Base-by-base conservation (phyloP, 2,888 invertebrate genomes). In the Proisotoma minuta region DNA sequence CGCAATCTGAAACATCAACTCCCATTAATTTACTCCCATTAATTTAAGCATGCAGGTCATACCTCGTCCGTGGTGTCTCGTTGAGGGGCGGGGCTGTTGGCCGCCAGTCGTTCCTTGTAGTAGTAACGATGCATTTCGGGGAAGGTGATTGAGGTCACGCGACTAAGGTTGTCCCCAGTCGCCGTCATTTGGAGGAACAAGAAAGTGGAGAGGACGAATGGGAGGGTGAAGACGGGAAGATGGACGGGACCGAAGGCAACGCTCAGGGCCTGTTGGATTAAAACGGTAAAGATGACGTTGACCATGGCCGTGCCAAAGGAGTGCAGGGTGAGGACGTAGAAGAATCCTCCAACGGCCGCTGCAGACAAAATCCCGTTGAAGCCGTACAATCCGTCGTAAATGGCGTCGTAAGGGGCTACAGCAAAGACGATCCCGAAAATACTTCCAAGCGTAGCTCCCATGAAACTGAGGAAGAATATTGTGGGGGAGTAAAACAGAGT, bases 331-430 rank as follows among this genome's bases (percentile, higher is more conserved):
- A 79, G 67, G 0, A 78, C 77, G 57, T 78, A 71, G 59, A 78
- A 78, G 67, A 78, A 77, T 24, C 78, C 79, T 20, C 79, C 79
- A 18, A 80, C 69, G 47, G 77, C 75, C 8, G 76, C 77, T 0
- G 77, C 78, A 2, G 78, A 77, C 40, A 81, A 63, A 51, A 80
- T 66, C 26, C 77, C 77, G 61, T 80, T 80, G 70, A 77, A 79
- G 5, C 80, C 80, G 79, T 79, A 80, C 1, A 78, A 57, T 0
- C 81, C 81, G 1, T 74, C 70, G 72, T 79, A 79, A 26, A 79
- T 73, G 3, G 74, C 73, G 3, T 69, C 70, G 43, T 74, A 70
- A 2, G 71, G 66, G 1, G 52, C 29, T 2, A 59, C 59, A 43
- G 71, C 68, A 8, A 70, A 54, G 12, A 69, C 50, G 12, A 70